These are phyloP conservation scores for Bradypodion ventrale DNA, from an alignment of 2,797 vertebrate species.

Conservation along the genomic window DNA sequence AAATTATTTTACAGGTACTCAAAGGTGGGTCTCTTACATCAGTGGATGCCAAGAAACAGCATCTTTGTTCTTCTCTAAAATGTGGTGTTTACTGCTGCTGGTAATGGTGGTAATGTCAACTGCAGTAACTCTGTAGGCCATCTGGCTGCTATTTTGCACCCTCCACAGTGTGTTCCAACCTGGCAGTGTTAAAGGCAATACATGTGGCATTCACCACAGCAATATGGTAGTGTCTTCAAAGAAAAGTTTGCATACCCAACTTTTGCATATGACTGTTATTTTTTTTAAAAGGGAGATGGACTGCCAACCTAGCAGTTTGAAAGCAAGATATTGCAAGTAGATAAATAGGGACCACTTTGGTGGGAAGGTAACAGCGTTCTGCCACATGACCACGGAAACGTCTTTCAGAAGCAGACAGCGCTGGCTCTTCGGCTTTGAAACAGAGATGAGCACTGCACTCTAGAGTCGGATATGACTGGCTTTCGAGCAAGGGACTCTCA, in stretches of 20 bases:
- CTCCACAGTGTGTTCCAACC: neutral
- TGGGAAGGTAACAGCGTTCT: too few species aligned
- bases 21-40: neutral
- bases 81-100: too few species aligned
- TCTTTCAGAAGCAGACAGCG: too few species aligned
- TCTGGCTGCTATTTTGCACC: too few species aligned
- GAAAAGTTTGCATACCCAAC: neutral
- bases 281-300: neutral
- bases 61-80: neutral
- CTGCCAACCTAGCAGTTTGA: too few species aligned
- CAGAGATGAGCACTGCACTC: too few species aligned
- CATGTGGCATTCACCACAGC: neutral
- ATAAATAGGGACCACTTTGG: too few species aligned
- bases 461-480: too few species aligned
- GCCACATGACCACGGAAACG: too few species aligned
- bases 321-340: too few species aligned
- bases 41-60: neutral
- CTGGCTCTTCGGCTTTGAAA: too few species aligned
- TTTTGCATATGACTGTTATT: neutral
- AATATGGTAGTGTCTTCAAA: neutral
- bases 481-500: neutral
- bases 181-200: neutral
- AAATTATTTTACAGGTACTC: neutral
- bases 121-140: neutral
- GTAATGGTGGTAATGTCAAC: neutral